phyloP scores from a whole-genome alignment of 2,797 vertebrate genomes.

The Parambassis ranga region DNA sequence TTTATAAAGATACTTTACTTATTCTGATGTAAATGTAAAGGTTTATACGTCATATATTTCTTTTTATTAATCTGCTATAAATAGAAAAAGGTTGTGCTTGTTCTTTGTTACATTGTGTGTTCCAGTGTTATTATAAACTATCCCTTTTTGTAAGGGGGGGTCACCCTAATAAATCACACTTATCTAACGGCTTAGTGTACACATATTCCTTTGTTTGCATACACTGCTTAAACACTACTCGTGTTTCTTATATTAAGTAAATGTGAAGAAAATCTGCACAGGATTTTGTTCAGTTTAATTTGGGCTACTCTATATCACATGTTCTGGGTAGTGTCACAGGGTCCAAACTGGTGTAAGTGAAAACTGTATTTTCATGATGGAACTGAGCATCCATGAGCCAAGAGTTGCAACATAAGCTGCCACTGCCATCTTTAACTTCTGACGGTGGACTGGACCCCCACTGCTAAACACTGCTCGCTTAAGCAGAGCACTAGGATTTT shows the following conservation, averaged over 20 bases:
- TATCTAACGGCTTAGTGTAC: too few species aligned
- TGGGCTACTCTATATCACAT: constrained; percentile 4
- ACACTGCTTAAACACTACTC: not conserved
- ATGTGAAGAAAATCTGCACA: not conserved
- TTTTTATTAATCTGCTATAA: too few species aligned
- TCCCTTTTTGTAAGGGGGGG: too few species aligned
- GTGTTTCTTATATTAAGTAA: not conserved
- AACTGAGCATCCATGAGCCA: constrained; percentile 33
- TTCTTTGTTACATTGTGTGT: too few species aligned
- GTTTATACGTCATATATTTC: not conserved
- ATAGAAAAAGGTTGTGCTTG: too few species aligned
- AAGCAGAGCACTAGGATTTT: constrained; percentile 43
- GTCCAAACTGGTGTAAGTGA: constrained; percentile 23
- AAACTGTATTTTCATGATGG: constrained; percentile 36
- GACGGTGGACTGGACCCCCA: constrained; percentile 45
- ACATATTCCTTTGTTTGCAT: not conserved
- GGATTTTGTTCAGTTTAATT: not conserved
- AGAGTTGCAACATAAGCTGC: constrained; percentile 43
- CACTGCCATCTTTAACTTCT: constrained; percentile 46
- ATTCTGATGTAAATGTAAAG: not conserved
- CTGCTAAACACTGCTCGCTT: constrained; percentile 43
- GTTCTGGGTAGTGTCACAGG: not conserved
- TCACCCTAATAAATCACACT: too few species aligned
- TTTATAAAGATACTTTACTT: too few species aligned
- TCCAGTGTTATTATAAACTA: too few species aligned